phyloP scores from a whole-genome alignment of 2,888 invertebrate species.

The Tetramorium bicarinatum region DNA sequence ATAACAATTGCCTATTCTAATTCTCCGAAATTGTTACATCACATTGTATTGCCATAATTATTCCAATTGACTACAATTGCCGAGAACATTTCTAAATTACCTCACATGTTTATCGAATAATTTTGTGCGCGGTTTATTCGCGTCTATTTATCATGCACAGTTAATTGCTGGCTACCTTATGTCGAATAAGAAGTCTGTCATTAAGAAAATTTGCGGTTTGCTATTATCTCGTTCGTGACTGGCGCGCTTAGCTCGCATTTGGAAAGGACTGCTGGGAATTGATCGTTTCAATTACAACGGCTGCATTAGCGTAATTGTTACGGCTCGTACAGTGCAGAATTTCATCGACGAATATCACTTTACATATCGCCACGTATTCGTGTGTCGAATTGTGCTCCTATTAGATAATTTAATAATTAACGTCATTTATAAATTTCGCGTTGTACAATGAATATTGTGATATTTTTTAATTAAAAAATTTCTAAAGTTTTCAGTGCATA shows the following conservation, averaged over 20 bases:
- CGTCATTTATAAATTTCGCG: not conserved
- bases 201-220: conserved; percentile 55
- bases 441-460: not conserved
- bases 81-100: conserved; percentile 17
- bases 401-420: conserved; percentile 13
- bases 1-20: not conserved
- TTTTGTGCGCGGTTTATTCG: conserved; percentile 29
- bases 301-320: conserved; percentile 67
- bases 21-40: not conserved
- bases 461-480: not conserved
- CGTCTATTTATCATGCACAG: conserved; percentile 45
- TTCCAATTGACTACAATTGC: not conserved
- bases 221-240: conserved; percentile 70
- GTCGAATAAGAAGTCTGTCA: conserved; percentile 55
- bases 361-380: conserved; percentile 48
- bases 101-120: conserved; percentile 34
- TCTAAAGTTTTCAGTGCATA: not conserved
- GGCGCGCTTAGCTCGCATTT: conserved; percentile 54
- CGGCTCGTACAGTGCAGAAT: conserved; percentile 54
- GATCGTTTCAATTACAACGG: conserved; percentile 71
- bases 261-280: conserved; percentile 64
- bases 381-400: conserved; percentile 17
- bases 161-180: conserved; percentile 50
- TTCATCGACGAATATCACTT: conserved; percentile 54
- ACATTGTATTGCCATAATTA: conserved; percentile 23